Evolutionary conservation across 92 coral and sea anemone genomes (phyloP), one percentile per base, ranked within the genome.

Genomic region (Phenganax subtilis): DNA sequence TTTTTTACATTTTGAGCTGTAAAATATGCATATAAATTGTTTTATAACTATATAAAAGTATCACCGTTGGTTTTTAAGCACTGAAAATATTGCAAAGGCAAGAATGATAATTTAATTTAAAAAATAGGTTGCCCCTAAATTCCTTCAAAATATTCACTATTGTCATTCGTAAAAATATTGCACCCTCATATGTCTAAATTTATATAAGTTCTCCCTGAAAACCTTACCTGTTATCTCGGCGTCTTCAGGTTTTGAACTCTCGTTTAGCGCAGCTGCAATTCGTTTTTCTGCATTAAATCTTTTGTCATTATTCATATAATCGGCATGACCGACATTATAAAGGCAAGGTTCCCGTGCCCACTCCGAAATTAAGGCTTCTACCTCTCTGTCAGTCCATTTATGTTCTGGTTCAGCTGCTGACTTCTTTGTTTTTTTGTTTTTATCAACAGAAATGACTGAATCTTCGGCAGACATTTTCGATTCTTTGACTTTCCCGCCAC

Each of bases 201-300:
- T 3, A 61, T 14, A 28, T 7, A 61, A 15, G 28, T 14, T 14
- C 15, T 61, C 15, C 67, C 8, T 61, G 6, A 14, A 61, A 14
- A 61, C 25, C 67, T 61, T 61, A 61, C 67, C 67, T 15, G 67
- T 61, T 61, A 61, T 61, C 67, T 9, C 27, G 28, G 17, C 25
- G 1, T 61, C 67, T 61, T 61, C 67, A 61, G 67, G 67, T 17
- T 61, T 61, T 7, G 25, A 15, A 61, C 25, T 61, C 28, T 14
- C 67, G 67, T 61, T 61, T 17, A 61, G 67, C 9, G 17, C 28
- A 17, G 67, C 67, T 7, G 28, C 67, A 8, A 61, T 61, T 61
- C 67, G 67, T 61, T 61, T 61, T 61, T 61, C 67, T 61, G 67
- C 67, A 61, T 61, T 61, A 6, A 61, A 28, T 17, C 67, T 61